Evolutionary conservation across 2,113 vertebrate species (phyloP), one percentile per base, ranked within the genome.

Genomic region (Microcebus lehilahytsara): DNA sequence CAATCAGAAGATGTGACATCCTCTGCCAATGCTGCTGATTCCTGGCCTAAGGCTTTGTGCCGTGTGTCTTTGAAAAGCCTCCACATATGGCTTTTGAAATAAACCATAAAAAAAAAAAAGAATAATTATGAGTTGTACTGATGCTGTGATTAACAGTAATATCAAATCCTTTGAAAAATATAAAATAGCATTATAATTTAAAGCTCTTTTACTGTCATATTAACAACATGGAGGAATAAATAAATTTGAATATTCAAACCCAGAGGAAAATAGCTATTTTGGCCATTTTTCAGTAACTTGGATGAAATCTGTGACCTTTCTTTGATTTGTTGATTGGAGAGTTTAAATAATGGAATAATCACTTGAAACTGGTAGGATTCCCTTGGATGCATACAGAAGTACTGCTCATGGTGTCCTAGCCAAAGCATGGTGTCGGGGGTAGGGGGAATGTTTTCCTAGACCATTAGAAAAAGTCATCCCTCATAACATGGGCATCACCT

Each of bases 121-220:
- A 74, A 42, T 53, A 66, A 72, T 80, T 62, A 67, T 93, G 25
- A 96, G 40, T 60, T 75, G 6, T 71, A 91, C 77, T 49, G 30
- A 37, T 87, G 25, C 23, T 89, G 4, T 94, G 83, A 78, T 84
- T 91, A 92, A 96, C 20, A 72, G 2, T 83, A 85, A 92, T 20
- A 91, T 60, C 16, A 25, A 58, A 91, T 84, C 40, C 9, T 92
- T 85, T 91, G 34, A 92, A 96, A 97, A 94, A 72, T 56, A 1
- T 79, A 49, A 94, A 92, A 96, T 81, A 46, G 0, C 34, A 46
- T 74, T 89, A 69, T 49, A 71, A 87, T 64, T 78, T 90, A 67
- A 90, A 51, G 16, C 75, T 40, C 6, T 5, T 75, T 84, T 60
- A 74, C 22, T 75, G 9, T 72, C 85, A 46, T 40, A 40, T 42